phyloP scores from a whole-genome alignment of 2,888 invertebrate genomes.

The Rapana venosa region DNA sequence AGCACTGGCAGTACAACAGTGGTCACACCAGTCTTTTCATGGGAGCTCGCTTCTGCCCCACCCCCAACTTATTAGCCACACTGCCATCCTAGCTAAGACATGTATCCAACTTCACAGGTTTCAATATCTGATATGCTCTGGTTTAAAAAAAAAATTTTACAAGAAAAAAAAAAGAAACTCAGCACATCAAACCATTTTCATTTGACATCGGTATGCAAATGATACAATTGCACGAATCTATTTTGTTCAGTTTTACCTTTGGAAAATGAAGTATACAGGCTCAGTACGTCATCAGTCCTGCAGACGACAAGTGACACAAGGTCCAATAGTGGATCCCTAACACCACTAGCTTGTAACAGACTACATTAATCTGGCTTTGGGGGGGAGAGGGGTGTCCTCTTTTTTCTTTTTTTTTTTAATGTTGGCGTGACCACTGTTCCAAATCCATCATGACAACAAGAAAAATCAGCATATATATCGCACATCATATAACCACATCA shows the following conservation, averaged over 20 bases:
- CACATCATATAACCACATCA: background rate
- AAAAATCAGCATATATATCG: background rate
- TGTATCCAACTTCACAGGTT: background rate
- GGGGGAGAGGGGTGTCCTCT: background rate
- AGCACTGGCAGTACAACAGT: background rate
- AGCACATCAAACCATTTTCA: background rate
- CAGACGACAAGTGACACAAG: background rate
- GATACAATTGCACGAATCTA: background rate
- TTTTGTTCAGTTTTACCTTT: background rate
- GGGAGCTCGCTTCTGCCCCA: background rate
- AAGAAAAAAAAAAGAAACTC: background rate
- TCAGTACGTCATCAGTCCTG: background rate
- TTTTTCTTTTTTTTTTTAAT: background rate
- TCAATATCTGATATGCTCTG: background rate
- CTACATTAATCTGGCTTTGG: background rate
- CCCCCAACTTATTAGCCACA: background rate
- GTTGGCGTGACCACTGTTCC: constrained; percentile 27
- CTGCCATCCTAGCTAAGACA: background rate
- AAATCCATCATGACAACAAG: background rate
- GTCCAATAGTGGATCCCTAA: background rate
- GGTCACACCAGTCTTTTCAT: constrained; percentile 11
- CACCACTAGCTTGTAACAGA: background rate
- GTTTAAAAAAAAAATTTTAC: background rate
- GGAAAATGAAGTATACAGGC: no score
- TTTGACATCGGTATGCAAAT: background rate